These are phyloP conservation scores for Leucophenga montana DNA, from an alignment of 2,888 invertebrate genomes.

Conservation along the genomic window DNA sequence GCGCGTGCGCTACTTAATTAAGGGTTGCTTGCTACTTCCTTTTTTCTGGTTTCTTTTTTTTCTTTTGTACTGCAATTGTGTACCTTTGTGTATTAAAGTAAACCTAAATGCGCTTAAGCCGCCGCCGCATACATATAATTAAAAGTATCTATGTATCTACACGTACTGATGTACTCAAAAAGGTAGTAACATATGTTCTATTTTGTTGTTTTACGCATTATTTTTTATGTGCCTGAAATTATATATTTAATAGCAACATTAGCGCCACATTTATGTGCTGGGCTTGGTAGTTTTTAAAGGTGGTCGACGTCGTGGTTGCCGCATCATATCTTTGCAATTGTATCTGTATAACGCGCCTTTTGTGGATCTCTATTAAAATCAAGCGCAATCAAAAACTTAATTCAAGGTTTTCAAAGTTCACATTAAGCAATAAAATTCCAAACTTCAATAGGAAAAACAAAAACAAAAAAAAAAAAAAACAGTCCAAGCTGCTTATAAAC, in stretches of 20 bases:
- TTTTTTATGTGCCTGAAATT: background rate
- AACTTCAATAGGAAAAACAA: conserved; percentile 19
- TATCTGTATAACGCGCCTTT: background rate
- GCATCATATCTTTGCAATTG: background rate
- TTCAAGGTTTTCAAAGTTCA: conserved; percentile 49
- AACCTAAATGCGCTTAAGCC: conserved; percentile 53
- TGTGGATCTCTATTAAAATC: background rate
- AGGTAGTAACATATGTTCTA: conserved; percentile 1
- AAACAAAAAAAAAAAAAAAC: background rate
- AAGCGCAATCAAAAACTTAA: conserved; percentile 27
- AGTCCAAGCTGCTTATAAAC: background rate
- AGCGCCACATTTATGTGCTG: background rate
- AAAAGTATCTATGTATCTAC: conserved; percentile 1
- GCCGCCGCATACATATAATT: conserved; percentile 37
- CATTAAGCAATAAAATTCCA: conserved; percentile 27
- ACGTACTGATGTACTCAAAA: too few species aligned
- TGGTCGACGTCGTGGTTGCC: background rate
- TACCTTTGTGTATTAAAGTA: conserved; percentile 41
- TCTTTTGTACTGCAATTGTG: conserved; percentile 2
- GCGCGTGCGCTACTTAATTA: conserved; percentile 25
- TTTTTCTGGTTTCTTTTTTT: background rate
- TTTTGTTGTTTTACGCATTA: background rate
- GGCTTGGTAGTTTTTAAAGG: conserved; percentile 7
- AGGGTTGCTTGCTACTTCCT: conserved; percentile 11
- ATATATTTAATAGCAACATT: conserved; percentile 9